Evolutionary conservation across 1,140 invertebrate genomes (phyloP).

Genomic region (Polypedilum pembai): DNA sequence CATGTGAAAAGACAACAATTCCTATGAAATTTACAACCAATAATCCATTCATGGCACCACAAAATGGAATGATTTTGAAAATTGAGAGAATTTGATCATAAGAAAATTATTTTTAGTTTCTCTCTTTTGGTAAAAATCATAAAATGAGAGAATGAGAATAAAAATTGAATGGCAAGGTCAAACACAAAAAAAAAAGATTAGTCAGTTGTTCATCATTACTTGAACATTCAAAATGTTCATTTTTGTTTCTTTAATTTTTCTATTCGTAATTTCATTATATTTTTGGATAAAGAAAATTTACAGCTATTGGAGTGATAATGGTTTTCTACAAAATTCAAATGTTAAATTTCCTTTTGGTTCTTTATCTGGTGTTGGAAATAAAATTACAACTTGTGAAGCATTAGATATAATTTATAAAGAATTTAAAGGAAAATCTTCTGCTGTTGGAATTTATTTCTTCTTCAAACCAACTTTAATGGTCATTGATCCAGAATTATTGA

Average conservation of each 20-base stretch:
- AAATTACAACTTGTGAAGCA: constrained; percentile 33
- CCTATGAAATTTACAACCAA: constrained; percentile 45
- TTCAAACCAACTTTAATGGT: constrained; percentile 42
- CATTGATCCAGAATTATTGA: constrained; percentile 48
- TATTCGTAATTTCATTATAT: background rate
- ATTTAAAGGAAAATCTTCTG: constrained; percentile 33
- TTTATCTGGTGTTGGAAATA: constrained; percentile 35
- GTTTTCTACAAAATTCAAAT: constrained; percentile 37
- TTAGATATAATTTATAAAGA: background rate
- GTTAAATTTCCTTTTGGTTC: constrained; percentile 35
- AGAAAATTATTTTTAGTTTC: background rate
- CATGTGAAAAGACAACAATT: constrained; percentile 43
- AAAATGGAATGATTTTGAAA: constrained; percentile 39
- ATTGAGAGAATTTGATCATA: background rate
- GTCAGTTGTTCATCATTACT: background rate
- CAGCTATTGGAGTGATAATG: constrained; percentile 42
- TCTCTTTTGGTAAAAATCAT: too few relatives aligned
- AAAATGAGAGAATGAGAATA: too few relatives aligned
- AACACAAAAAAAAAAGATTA: too few relatives aligned
- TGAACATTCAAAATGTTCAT: background rate
- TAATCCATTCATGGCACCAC: constrained; percentile 41
- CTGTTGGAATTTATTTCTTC: constrained; percentile 45
- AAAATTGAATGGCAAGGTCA: too few relatives aligned
- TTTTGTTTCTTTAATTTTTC: background rate
- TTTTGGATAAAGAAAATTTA: constrained; percentile 32